These are phyloP conservation scores for Epinephelus awoara DNA, from an alignment of 2,797 vertebrate species.

Conservation along the genomic window DNA sequence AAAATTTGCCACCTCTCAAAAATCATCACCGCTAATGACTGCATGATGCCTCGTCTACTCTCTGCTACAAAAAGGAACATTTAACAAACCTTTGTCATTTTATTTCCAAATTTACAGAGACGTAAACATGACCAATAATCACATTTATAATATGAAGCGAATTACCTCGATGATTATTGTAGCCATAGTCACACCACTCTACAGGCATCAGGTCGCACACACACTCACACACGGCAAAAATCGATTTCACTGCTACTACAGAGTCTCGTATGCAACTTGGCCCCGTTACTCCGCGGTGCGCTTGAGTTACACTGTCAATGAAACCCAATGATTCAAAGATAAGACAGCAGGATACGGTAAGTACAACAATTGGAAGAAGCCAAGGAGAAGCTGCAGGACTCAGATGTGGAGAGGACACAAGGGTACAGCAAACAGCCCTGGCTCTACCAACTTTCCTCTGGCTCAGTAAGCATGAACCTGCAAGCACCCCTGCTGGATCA, in stretches of 20 bases:
- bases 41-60: not conserved
- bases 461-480: slow-evolving; percentile 12
- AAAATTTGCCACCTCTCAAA: not conserved
- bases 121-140: slow-evolving; percentile 15
- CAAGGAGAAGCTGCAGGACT: slow-evolving; percentile 36
- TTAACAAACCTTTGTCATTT: slow-evolving; percentile 21
- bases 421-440: slow-evolving; percentile 3
- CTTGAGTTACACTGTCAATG: slow-evolving; percentile 61
- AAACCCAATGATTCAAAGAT: slow-evolving; percentile 64
- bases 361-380: slow-evolving; percentile 44
- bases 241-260: slow-evolving; percentile 66
- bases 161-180: not conserved
- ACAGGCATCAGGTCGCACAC: not conserved
- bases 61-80: not conserved
- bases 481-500: not conserved
- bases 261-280: slow-evolving; percentile 40
- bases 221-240: slow-evolving; percentile 40
- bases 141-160: not conserved
- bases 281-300: slow-evolving; percentile 13
- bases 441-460: slow-evolving; percentile 1
- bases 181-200: not conserved
- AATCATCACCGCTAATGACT: not conserved
- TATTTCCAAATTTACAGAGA: slow-evolving; percentile 18
- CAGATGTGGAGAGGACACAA: slow-evolving; percentile 11
- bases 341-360: slow-evolving; percentile 41